Conservation (phyloP, 2,113 vertebrate species). For the Labeo catla region DNA sequence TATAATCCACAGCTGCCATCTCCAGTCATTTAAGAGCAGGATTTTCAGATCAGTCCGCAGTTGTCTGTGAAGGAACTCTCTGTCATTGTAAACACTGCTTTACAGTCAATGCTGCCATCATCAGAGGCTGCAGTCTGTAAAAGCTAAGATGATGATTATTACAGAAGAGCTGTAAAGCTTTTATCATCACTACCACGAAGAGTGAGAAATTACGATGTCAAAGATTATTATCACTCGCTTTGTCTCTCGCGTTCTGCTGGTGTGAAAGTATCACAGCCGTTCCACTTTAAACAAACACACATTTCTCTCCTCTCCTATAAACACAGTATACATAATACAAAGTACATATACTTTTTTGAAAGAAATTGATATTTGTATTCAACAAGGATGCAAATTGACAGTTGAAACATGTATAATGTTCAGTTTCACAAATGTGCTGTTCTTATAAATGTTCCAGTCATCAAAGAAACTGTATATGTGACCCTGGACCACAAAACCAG, state of each 20-base stretch:
- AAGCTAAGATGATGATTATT: slow-evolving; percentile 25
- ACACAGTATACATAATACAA: no score
- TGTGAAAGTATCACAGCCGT: background rate
- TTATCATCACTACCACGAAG: background rate
- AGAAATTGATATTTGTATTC: no score
- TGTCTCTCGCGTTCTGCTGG: background rate
- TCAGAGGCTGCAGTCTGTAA: slow-evolving; percentile 10
- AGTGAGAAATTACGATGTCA: slow-evolving; percentile 15
- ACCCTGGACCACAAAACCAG: no score
- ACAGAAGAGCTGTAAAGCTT: slow-evolving; percentile 18
- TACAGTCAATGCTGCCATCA: slow-evolving; percentile 3
- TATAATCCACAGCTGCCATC: slow-evolving; percentile 43
- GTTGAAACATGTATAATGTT: no score
- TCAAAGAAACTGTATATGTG: no score
- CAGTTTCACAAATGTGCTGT: no score
- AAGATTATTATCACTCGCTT: slow-evolving; percentile 11
- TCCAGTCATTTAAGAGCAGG: background rate
- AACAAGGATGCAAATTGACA: no score
- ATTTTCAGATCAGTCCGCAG: slow-evolving; percentile 27
- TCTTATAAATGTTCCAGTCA: no score
- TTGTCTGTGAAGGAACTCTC: slow-evolving; percentile 21
- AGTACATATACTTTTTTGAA: background rate
- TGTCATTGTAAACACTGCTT: slow-evolving; percentile 21
- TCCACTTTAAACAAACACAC: background rate
- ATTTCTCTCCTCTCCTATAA: background rate